phyloP scores from a whole-genome alignment of 2,888 invertebrate species.

The Dryococelus australis region DNA sequence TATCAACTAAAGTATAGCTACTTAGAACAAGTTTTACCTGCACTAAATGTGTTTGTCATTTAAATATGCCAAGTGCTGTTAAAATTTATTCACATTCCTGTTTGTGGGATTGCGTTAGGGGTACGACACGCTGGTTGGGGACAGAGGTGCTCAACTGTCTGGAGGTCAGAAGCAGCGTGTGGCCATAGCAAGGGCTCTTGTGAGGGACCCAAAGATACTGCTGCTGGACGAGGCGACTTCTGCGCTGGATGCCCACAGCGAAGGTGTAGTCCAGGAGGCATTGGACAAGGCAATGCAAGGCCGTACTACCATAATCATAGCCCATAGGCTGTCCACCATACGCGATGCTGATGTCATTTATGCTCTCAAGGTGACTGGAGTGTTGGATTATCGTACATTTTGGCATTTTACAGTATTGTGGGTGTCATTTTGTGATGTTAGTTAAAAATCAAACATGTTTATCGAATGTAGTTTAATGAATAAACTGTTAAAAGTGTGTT shows the following conservation, averaged over 20 bases:
- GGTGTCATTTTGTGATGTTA: too few relatives aligned
- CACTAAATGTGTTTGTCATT: too few relatives aligned
- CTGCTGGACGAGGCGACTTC: slow-evolving; percentile 87
- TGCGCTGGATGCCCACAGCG: slow-evolving; percentile 84
- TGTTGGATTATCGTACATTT: neutral
- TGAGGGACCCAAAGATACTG: slow-evolving; percentile 79
- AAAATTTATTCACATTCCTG: too few relatives aligned
- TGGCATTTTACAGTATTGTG: too few relatives aligned
- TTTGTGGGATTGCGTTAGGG: slow-evolving; percentile 56
- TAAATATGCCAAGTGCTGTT: too few relatives aligned
- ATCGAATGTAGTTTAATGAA: too few relatives aligned
- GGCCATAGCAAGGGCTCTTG: slow-evolving; percentile 84
- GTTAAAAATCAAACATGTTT: too few relatives aligned
- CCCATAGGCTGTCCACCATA: slow-evolving; percentile 85
- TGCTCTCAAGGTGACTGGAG: slow-evolving; percentile 29
- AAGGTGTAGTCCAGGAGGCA: slow-evolving; percentile 80
- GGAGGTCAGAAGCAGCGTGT: slow-evolving; percentile 88
- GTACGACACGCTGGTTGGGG: slow-evolving; percentile 80
- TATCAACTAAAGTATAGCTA: too few relatives aligned
- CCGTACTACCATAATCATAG: slow-evolving; percentile 85
- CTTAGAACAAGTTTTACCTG: too few relatives aligned
- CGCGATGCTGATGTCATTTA: slow-evolving; percentile 78
- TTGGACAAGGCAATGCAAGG: slow-evolving; percentile 82
- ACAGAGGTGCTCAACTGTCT: slow-evolving; percentile 69
- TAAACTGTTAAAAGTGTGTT: too few relatives aligned